Percentiles rank a stretch among this genome's conserved stretches.
phyloP scores from a whole-genome alignment of 2,888 invertebrate species.

The Drosophila phalerata region DNA sequence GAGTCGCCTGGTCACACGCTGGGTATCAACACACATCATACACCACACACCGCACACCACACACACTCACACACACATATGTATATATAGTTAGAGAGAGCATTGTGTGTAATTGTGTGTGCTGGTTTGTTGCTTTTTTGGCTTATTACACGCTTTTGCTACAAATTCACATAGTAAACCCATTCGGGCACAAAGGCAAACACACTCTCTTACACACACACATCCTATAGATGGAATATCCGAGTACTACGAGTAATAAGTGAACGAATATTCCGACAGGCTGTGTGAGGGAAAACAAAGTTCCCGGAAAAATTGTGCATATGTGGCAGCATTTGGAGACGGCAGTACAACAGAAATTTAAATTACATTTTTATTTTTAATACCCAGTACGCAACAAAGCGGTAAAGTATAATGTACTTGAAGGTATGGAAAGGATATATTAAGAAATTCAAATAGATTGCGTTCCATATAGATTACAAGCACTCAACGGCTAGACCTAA shows the following conservation, averaged over 20 bases:
- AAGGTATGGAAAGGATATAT: background rate
- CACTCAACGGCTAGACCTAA: background rate
- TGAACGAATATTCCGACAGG: background rate
- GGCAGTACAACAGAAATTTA: conserved; percentile 66
- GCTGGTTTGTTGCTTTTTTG: conserved; percentile 26
- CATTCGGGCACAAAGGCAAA: conserved; percentile 39
- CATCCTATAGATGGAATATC: conserved; percentile 32
- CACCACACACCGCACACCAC: conserved; percentile 12
- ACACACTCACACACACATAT: conserved; percentile 1
- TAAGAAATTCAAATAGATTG: background rate
- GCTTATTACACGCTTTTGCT: conserved; percentile 45
- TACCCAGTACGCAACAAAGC: conserved; percentile 2
- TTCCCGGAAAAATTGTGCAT: conserved; percentile 35
- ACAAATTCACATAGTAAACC: conserved; percentile 47
- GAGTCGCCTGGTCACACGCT: conserved; percentile 25
- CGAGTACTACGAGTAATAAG: conserved; percentile 15
- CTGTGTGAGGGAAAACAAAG: background rate
- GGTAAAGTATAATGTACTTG: background rate
- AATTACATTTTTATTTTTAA: conserved; percentile 68
- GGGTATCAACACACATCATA: conserved; percentile 15
- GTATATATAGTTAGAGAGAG: conserved; percentile 8
- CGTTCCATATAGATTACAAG: background rate
- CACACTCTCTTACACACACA: conserved; percentile 10
- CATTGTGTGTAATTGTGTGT: conserved; percentile 1
- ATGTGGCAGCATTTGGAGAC: conserved; percentile 58